Percentiles rank a stretch among this genome's conserved stretches.
phyloP scores from a whole-genome alignment of 2,888 invertebrate genomes.

The Lasioglossum leucozonium region DNA sequence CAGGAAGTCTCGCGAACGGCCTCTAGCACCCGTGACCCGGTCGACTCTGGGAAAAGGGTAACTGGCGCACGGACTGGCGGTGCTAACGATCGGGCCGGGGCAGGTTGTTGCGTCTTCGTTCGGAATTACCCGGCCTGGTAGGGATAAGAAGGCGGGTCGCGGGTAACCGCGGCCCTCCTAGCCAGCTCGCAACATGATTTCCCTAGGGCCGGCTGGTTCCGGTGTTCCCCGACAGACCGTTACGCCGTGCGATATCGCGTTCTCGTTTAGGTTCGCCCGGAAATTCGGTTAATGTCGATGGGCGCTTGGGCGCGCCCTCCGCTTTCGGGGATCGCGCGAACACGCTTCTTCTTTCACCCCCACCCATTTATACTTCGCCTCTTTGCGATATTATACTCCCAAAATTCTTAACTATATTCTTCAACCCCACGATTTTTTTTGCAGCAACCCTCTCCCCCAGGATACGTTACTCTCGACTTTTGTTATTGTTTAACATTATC shows the following conservation, averaged over 20 bases:
- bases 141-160: conserved; percentile 47
- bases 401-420: no score
- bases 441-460: no score
- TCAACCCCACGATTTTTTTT: no score
- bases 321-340: not conserved
- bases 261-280: conserved; percentile 46
- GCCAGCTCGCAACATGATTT: conserved; percentile 63
- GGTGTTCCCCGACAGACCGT: conserved; percentile 48
- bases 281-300: conserved; percentile 46
- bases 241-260: conserved; percentile 51
- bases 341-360: not conserved
- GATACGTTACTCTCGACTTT: no score
- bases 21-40: not conserved
- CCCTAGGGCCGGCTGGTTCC: conserved; percentile 55
- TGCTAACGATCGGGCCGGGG: not conserved
- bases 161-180: conserved; percentile 34
- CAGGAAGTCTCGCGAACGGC: not conserved
- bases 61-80: not conserved
- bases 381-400: no score
- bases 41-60: not conserved
- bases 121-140: conserved; percentile 37
- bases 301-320: not conserved
- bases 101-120: not conserved
- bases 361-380: no score
- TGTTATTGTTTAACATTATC: no score